These are phyloP conservation scores for Vulpes ferrilata DNA, from an alignment of 2,113 vertebrate genomes.

Conservation along the genomic window DNA sequence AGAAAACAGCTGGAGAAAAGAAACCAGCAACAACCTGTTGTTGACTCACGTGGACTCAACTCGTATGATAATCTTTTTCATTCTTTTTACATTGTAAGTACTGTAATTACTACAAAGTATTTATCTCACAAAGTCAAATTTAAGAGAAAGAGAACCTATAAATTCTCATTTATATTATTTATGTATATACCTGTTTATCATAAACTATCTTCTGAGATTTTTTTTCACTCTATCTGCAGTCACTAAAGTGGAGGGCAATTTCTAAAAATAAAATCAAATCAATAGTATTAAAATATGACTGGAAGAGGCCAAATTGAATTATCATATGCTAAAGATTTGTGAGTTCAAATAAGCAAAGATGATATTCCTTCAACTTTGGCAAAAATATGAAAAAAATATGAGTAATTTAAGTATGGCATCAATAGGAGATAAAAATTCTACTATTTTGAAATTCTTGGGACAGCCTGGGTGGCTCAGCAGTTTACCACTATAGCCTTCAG, in stretches of 20 bases:
- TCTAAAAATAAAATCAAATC: slow-evolving; percentile 45
- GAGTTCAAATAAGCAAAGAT: not conserved
- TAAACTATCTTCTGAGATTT: not conserved
- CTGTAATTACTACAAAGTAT: not conserved
- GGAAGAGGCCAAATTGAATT: not conserved
- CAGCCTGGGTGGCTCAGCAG: too few relatives aligned
- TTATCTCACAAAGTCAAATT: slow-evolving; percentile 25
- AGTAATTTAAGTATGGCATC: not conserved
- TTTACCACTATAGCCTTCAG: too few relatives aligned
- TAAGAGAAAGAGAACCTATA: not conserved
- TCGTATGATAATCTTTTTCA: not conserved
- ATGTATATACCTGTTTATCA: not conserved
- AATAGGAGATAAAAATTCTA: not conserved
- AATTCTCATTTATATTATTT: not conserved
- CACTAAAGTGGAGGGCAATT: not conserved
- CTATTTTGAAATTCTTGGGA: not conserved
- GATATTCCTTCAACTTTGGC: not conserved
- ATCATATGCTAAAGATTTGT: not conserved
- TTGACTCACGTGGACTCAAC: not conserved
- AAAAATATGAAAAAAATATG: not conserved
- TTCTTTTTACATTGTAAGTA: not conserved
- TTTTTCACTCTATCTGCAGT: not conserved
- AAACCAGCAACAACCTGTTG: not conserved
- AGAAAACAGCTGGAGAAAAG: not conserved
- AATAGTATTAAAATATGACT: not conserved